phyloP scores from a whole-genome alignment of 2,797 vertebrate genomes.

The Sebastes reedi region DNA sequence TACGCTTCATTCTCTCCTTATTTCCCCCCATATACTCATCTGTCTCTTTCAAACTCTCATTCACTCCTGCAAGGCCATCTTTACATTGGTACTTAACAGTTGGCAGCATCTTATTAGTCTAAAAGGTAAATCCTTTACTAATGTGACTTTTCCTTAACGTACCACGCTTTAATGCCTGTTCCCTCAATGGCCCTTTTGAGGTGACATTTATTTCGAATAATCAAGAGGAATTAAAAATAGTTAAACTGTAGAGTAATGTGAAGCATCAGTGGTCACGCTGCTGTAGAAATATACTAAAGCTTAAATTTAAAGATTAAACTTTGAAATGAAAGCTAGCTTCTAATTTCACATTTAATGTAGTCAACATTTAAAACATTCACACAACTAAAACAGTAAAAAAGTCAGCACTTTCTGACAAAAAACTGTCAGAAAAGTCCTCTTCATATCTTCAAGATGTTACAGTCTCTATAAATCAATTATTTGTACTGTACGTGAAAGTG shows the following conservation, averaged over 20 bases:
- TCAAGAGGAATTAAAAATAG: constrained; percentile 11
- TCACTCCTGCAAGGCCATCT: background rate
- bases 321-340: constrained; percentile 1
- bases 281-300: background rate
- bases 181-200: background rate
- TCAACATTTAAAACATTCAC: background rate
- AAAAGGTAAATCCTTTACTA: background rate
- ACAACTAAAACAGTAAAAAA: background rate
- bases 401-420: background rate
- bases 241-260: constrained; percentile 1
- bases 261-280: background rate
- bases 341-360: background rate
- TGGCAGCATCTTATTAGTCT: background rate
- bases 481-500: background rate
- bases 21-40: background rate
- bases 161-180: background rate
- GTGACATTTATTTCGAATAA: constrained; percentile 11
- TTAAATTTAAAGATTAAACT: background rate
- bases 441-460: background rate
- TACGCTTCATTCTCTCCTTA: background rate
- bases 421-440: background rate
- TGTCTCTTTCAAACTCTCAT: background rate
- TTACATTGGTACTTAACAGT: background rate
- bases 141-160: background rate
- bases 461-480: background rate